These are phyloP conservation scores for Cirrhinus mrigala DNA, from an alignment of 2,797 vertebrate species.

Conservation along the genomic window DNA sequence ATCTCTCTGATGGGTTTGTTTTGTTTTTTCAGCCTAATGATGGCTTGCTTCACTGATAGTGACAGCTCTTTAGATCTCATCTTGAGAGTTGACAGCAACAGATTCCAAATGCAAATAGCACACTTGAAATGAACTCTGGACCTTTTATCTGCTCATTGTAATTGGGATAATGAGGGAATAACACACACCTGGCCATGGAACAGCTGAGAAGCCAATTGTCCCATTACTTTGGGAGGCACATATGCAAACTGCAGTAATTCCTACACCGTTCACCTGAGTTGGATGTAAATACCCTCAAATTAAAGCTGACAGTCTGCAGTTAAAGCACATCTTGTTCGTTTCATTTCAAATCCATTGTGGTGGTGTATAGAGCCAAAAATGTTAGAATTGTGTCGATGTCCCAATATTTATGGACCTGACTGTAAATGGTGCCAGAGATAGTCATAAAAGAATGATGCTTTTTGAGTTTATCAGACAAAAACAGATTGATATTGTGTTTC, in stretches of 20 bases:
- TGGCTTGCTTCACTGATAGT: slow-evolving; percentile 58
- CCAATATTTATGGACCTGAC: too few relatives aligned
- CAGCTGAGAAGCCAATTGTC: too few relatives aligned
- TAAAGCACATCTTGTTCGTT: too few relatives aligned
- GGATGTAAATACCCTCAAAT: slow-evolving; percentile 58
- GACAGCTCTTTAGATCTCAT: slow-evolving; percentile 53
- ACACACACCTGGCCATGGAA: too few relatives aligned
- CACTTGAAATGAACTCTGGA: slow-evolving; percentile 45
- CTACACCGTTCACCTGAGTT: slow-evolving; percentile 64
- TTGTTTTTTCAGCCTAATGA: slow-evolving; percentile 54
- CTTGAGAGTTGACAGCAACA: slow-evolving; percentile 53
- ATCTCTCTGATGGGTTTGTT: slow-evolving; percentile 51
- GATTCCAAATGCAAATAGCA: slow-evolving; percentile 51
- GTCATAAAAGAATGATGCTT: too few relatives aligned
- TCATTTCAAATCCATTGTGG: too few relatives aligned
- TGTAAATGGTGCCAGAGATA: too few relatives aligned
- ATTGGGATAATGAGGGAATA: not conserved
- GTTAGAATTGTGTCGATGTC: too few relatives aligned
- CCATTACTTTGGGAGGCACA: slow-evolving; percentile 29
- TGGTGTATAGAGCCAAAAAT: too few relatives aligned
- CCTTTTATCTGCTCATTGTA: not conserved
- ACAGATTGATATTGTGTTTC: too few relatives aligned
- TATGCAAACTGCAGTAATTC: slow-evolving; percentile 61
- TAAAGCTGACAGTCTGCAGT: slow-evolving; percentile 35
- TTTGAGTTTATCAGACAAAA: too few relatives aligned